Evolutionary conservation across 2,797 vertebrate species (phyloP).

Genomic region (Lacerta viridis): DNA sequence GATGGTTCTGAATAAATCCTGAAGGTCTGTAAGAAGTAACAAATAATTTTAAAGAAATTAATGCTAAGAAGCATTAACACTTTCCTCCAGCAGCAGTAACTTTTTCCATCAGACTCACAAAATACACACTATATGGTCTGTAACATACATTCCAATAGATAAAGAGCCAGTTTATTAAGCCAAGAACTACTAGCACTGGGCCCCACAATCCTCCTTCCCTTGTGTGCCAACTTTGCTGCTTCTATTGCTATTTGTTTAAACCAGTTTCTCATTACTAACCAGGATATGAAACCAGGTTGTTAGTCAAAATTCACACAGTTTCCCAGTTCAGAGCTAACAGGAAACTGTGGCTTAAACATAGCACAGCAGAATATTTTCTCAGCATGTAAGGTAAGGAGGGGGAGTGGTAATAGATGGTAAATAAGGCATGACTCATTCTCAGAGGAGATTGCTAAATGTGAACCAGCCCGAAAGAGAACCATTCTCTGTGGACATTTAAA

Average conservation of each 20-base stretch:
- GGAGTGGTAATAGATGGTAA: too few relatives aligned
- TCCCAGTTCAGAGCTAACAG: not conserved
- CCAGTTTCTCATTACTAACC: not conserved
- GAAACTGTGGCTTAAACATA: conserved; percentile 2
- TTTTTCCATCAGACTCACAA: not conserved
- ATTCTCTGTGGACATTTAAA: not conserved
- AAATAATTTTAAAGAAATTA: conserved; percentile 26
- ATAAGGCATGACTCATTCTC: not conserved
- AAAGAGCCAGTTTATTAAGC: too few relatives aligned
- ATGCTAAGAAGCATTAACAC: not conserved
- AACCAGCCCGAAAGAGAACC: not conserved
- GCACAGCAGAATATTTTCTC: not conserved
- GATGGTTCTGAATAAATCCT: conserved; percentile 76
- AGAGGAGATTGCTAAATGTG: not conserved
- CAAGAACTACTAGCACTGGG: not conserved
- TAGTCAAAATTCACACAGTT: not conserved
- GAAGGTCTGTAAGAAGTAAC: conserved; percentile 78
- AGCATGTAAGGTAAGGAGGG: not conserved
- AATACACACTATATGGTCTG: too few relatives aligned
- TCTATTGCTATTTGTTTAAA: not conserved
- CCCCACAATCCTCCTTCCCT: too few relatives aligned
- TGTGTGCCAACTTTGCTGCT: not conserved
- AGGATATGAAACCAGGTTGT: not conserved
- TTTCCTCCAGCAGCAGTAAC: not conserved
- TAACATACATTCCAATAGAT: not conserved